Evolutionary conservation across 2,888 invertebrate species (phyloP).

Genomic region (Eumerus sabulonum): DNA sequence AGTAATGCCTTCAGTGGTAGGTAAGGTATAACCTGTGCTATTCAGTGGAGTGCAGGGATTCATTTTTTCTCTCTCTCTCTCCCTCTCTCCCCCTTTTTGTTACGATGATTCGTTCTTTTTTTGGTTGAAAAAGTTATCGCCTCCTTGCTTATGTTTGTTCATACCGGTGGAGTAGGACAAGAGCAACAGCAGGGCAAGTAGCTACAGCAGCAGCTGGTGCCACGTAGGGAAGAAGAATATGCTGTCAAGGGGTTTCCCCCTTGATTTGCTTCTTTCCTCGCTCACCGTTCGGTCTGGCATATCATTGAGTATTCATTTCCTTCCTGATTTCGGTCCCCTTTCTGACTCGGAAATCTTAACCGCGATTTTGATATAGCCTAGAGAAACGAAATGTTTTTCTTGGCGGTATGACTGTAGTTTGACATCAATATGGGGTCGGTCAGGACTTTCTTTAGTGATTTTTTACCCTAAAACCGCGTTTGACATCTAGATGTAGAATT

Average conservation of each 20-base stretch:
- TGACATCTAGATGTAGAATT: too few relatives aligned
- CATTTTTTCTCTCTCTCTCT: conserved; percentile 1
- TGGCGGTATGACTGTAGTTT: too few relatives aligned
- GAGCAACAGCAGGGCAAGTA: not conserved
- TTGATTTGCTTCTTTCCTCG: too few relatives aligned
- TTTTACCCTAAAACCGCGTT: too few relatives aligned
- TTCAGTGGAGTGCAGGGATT: conserved; percentile 47
- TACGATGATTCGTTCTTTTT: too few relatives aligned
- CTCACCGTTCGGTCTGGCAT: too few relatives aligned
- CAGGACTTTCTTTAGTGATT: too few relatives aligned
- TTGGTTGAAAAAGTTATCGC: conserved; percentile 33
- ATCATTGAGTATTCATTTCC: conserved; percentile 47
- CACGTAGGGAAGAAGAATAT: conserved; percentile 32
- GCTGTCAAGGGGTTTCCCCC: conserved; percentile 33
- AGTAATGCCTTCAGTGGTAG: conserved; percentile 31
- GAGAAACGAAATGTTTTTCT: too few relatives aligned
- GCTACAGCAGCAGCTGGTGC: conserved; percentile 37
- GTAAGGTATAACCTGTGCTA: conserved; percentile 35
- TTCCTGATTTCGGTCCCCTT: conserved; percentile 45
- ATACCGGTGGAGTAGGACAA: not conserved
- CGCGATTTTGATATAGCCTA: too few relatives aligned
- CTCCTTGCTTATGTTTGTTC: conserved; percentile 40
- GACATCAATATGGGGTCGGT: too few relatives aligned
- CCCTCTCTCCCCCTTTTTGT: not conserved
- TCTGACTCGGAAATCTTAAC: not conserved